Percentiles rank a stretch among this genome's conserved stretches.
phyloP scores from a whole-genome alignment of 2,888 invertebrate genomes.

The Watsonalla binaria region DNA sequence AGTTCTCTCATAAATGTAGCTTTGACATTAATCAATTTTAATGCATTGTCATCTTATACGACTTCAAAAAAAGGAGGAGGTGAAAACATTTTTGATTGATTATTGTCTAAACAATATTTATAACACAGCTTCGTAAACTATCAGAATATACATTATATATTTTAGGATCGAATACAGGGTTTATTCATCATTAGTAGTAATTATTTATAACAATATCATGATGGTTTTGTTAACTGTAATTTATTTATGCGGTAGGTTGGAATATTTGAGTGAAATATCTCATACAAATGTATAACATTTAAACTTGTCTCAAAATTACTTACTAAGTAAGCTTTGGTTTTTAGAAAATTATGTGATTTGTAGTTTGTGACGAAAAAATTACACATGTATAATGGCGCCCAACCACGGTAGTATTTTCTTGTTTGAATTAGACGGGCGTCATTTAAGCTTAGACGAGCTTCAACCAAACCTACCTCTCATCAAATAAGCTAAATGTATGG shows the following conservation, averaged over 20 bases:
- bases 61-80: no score
- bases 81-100: no score
- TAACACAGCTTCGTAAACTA: background rate
- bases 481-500: slow-evolving; percentile 17
- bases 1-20: no score
- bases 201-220: background rate
- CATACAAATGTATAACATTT: background rate
- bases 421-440: no score
- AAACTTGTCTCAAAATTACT: background rate
- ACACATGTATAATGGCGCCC: no score
- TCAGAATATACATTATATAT: slow-evolving; percentile 8
- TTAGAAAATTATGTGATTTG: background rate
- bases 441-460: slow-evolving; percentile 16
- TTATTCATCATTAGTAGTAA: slow-evolving; percentile 17
- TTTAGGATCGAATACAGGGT: slow-evolving; percentile 43
- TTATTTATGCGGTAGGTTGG: background rate
- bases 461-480: slow-evolving; percentile 16
- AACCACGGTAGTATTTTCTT: no score
- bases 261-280: no score
- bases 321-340: background rate
- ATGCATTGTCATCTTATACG: no score
- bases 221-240: background rate
- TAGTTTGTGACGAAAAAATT: no score
- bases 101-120: background rate
- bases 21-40: no score